Evolutionary conservation across 1,140 invertebrate species (phyloP).

Genomic region (Drosophila takahashii): DNA sequence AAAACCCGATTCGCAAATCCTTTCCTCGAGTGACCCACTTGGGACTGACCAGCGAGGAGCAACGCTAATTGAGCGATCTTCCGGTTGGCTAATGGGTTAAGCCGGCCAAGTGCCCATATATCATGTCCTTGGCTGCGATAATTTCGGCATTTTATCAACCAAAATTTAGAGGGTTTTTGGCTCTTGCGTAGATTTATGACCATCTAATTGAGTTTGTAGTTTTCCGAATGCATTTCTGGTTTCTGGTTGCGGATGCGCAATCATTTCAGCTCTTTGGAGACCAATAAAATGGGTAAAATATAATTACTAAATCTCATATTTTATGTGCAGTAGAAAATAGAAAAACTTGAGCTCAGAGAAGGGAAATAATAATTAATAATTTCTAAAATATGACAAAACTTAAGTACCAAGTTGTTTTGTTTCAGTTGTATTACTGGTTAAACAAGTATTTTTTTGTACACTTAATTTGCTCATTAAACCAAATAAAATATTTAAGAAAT

Average conservation of each 20-base stretch:
- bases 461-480: too few species aligned
- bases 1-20: constrained; percentile 50
- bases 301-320: constrained; percentile 31
- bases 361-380: neutral
- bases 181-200: constrained; percentile 58
- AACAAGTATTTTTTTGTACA: neutral
- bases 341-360: constrained; percentile 14
- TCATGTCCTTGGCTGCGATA: constrained; percentile 63
- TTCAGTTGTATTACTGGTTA: neutral
- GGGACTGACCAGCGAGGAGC: constrained; percentile 62
- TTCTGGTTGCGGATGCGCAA: constrained; percentile 10
- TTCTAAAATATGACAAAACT: neutral
- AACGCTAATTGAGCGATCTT: constrained; percentile 79
- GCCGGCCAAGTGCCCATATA: constrained; percentile 60
- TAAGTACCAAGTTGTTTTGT: neutral
- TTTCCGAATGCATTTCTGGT: constrained; percentile 24
- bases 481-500: neutral
- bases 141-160: constrained; percentile 79
- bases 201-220: constrained; percentile 50
- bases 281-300: constrained; percentile 26
- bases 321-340: constrained; percentile 1
- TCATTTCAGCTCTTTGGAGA: constrained; percentile 1
- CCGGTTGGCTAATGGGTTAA: constrained; percentile 81
- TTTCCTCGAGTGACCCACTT: constrained; percentile 74
- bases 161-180: constrained; percentile 71